Evolutionary conservation across 2,797 vertebrate genomes (phyloP), one percentile per base, ranked within the genome.

Genomic region (Zalophus californianus): DNA sequence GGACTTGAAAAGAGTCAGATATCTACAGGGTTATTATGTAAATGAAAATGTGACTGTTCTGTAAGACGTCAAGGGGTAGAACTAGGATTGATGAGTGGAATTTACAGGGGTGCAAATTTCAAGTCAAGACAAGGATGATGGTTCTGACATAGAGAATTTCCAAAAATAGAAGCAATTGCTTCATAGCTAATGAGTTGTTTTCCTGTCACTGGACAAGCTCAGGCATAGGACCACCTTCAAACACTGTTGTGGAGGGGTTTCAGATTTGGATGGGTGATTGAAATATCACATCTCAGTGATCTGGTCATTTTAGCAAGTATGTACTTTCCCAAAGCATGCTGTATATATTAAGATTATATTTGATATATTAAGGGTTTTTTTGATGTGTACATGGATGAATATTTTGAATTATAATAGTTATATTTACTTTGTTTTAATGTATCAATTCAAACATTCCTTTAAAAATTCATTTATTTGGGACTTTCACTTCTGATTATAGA

Each of bases 351-450:
- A 73, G 14, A 29, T 75, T 75, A 48, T 66, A 66, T 32, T 16
- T 25, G 50, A 87, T 79, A 60, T 44, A 90, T 50, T 94, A 91
- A 32, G 41, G 80, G 73, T 86, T 82, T 82, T 88, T 86, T 93
- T 54, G 48, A 18, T 84, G 48, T n/a, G 15, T 73, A 32, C 10
- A 54, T 58, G 2, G 3, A 35, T 92, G 79, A 73, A 68, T 38
- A 91, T 60, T 86, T 80, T 64, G 29, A 80, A 86, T 60, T 73
- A 73, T 52, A 78, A 75, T 72, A 93, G 52, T 92, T 80, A 38
- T 66, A 83, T 87, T 94, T 72, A 52, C 48, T 52, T 97, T 96
- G 20, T 79, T 73, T 86, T 92, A 90, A 38, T 41, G 14, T 75
- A 66, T 25, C 21, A 70, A 52, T 72, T 93, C 78, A 82, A 90